phyloP scores from a whole-genome alignment of 2,113 vertebrate genomes.

The Gadus macrocephalus region DNA sequence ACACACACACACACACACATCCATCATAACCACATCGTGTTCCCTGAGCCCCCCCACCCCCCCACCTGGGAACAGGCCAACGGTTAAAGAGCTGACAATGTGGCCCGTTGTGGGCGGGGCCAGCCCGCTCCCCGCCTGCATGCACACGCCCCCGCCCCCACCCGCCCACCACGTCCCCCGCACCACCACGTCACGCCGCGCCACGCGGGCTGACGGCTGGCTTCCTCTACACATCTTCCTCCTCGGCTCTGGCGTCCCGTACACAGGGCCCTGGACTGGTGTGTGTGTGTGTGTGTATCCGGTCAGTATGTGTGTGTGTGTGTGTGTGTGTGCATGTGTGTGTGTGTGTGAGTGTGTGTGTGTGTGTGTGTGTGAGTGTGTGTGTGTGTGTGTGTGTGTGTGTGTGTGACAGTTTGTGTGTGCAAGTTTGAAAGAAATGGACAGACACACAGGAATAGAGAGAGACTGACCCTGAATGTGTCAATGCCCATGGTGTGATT shows the following conservation, averaged over 20 bases:
- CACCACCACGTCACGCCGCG: too few species aligned
- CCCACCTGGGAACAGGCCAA: slow-evolving; percentile 67
- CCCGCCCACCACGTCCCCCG: too few species aligned
- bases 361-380: slow-evolving; percentile 4
- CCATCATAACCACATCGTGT: slow-evolving; percentile 71
- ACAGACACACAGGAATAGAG: slow-evolving; percentile 8
- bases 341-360: slow-evolving; percentile 29
- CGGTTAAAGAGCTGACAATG: slow-evolving; percentile 54
- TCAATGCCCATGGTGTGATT: slow-evolving; percentile 42
- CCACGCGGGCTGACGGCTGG: too few species aligned
- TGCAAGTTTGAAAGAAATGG: slow-evolving; percentile 7
- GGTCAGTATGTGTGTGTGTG: slow-evolving; percentile 26
- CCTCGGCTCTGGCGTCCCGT: too few species aligned
- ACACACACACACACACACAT: slow-evolving; percentile 48
- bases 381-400: slow-evolving; percentile 32
- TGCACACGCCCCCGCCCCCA: slow-evolving; percentile 40
- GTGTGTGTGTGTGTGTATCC: neutral
- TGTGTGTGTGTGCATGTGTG: slow-evolving; percentile 15
- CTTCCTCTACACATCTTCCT: too few species aligned
- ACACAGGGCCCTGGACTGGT: too few species aligned
- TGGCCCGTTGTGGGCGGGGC: slow-evolving; percentile 42
- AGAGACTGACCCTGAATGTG: neutral
- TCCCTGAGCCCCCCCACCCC: slow-evolving; percentile 63
- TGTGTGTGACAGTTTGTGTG: slow-evolving; percentile 9
- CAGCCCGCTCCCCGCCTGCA: slow-evolving; percentile 53